Evolutionary conservation across 2,888 invertebrate species (phyloP), one percentile per base, ranked within the genome.

Genomic region (Philereme vetulata): DNA sequence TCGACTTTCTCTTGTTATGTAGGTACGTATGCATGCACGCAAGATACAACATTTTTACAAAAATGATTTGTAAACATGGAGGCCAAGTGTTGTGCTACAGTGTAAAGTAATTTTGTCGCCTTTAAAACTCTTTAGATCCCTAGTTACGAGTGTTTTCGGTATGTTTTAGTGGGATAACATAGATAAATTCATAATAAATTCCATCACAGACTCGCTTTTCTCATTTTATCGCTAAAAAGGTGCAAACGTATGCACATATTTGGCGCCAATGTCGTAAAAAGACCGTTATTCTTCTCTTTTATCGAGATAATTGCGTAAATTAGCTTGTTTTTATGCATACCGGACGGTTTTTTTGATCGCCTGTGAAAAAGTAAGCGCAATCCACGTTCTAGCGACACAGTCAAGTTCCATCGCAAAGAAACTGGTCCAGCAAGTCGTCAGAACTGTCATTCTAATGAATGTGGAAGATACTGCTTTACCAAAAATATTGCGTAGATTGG

Each of bases 21-120:
- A 79, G 74, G 72, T 80, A 78, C 54, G 67, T 75, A 35, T 61
- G 54, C 76, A 76, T 67, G 70, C 72, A 79, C 33, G 21, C 10
- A 48, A 0, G 2, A 6, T 43, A 52, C 32, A 62, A 70, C 78
- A 81, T 81, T 87, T 86, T 88, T 86, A 80, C 80, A 80, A 74
- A 75, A 82, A 86, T 82, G 82, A 91, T 89, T 91, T 92, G 92
- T 92, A 92, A 92, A 92, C 91, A 92, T 92, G 92, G 92, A 85
- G 88, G 90, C 86, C 80, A 82, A 62, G 86, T 86, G 83, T 82
- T 82, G 75, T 80, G 78, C 73, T 78, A 68, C 66, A 76, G 74
- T 77, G 79, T 83, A 72, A 79, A 82, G 72, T 79, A 78, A 77
- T 76, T 76, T 79, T 72, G 67, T 60, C 50, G 52, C 32, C 21